Percentiles rank a stretch among this genome's conserved stretches.
These are phyloP conservation scores for Marcusenius ussheri DNA, from an alignment of 2,113 vertebrate species.

Conservation along the genomic window DNA sequence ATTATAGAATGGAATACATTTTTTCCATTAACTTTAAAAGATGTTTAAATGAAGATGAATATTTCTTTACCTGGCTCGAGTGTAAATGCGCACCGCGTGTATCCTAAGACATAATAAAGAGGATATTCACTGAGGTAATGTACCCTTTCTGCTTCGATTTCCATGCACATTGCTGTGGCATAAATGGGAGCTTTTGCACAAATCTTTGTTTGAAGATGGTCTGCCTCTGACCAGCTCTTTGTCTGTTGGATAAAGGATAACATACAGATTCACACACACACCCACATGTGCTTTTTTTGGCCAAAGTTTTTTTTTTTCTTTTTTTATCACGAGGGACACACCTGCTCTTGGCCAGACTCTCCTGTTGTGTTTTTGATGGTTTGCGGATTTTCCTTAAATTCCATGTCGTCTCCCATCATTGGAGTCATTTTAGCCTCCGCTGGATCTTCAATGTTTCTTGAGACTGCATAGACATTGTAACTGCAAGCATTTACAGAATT, in stretches of 20 bases:
- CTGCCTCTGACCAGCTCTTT: slow-evolving; percentile 23
- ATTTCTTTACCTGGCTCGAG: slow-evolving; percentile 48
- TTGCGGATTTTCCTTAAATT: slow-evolving; percentile 19
- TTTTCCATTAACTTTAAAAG: background rate
- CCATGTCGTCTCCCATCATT: slow-evolving; percentile 36
- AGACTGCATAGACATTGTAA: slow-evolving; percentile 53
- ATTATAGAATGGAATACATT: background rate
- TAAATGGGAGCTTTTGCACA: slow-evolving; percentile 48
- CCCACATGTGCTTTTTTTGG: background rate
- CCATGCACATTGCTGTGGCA: slow-evolving; percentile 50
- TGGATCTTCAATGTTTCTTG: slow-evolving; percentile 56
- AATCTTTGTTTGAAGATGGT: slow-evolving; percentile 31
- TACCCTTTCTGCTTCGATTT: slow-evolving; percentile 44
- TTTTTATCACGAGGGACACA: background rate
- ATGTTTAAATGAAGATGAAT: background rate
- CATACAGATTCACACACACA: background rate
- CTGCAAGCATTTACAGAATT: slow-evolving; percentile 37
- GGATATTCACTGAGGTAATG: slow-evolving; percentile 54
- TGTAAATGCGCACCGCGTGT: slow-evolving; percentile 42
- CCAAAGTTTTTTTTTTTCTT: background rate
- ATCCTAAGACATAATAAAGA: slow-evolving; percentile 58
- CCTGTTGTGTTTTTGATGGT: background rate
- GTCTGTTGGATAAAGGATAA: slow-evolving; percentile 27
- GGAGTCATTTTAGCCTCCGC: slow-evolving; percentile 47
- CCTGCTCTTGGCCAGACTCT: slow-evolving; percentile 5